Evolutionary conservation across 1,140 invertebrate genomes (phyloP), one percentile per base, ranked within the genome.

Genomic region (Linepithema humile): DNA sequence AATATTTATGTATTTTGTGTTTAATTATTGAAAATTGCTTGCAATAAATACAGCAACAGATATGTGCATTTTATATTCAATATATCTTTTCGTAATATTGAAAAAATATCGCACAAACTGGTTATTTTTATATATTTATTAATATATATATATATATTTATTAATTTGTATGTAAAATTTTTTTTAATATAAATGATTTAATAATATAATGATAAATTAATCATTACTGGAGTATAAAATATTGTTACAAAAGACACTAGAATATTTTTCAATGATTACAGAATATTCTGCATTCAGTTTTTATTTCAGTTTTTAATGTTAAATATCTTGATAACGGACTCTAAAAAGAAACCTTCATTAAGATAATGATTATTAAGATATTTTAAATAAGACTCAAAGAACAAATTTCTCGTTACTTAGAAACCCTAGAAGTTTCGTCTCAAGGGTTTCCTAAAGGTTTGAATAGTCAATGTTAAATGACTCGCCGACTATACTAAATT

Each of bases 381-480:
- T 43, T 74, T 55, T 23, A 40, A 70, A 55, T 20, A 40, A 26
- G 1, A 32, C 12, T 69, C 64, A 12, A 35, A 23, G 32, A 69
- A 9, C 23, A 26, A 69, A 26, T 77, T 55, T 64, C 43, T 53
- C 12, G 35, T 69, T 67, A 38, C 35, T 38, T 20, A 3, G 17
- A 57, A 80, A 55, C 9, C 12, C 23, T 29, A 12, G 3, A 40
- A 40, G 23, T 35, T 57, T 40, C 9, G 10, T 70, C 75, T 10
- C 75, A 9, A 55, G 64, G 23, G 48, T 43, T 55, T 35, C 43
- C 23, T 55, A 55, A 55, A 43, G 26, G 10, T 23, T 78, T 67
- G 32, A 78, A 78, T 65, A 53, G 74, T 65, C 62, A 55, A 78
- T 78, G 62, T 55, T 78, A 70, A 55, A 70, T 69, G 23, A 55